These are phyloP conservation scores for Elysia crispata DNA, from an alignment of 2,888 invertebrate species.

Conservation along the genomic window DNA sequence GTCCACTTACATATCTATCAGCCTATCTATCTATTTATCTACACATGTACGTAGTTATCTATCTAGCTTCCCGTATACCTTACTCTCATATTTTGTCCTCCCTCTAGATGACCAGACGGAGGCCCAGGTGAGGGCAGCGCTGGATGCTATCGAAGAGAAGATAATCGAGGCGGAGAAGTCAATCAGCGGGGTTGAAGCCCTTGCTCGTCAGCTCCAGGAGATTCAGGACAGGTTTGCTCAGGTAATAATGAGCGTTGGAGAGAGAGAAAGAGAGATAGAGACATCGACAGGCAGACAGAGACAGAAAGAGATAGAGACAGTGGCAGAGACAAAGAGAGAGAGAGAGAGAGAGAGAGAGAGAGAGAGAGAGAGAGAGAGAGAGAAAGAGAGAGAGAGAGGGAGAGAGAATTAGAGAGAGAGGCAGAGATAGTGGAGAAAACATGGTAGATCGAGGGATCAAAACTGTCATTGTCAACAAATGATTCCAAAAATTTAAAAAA, in stretches of 20 bases:
- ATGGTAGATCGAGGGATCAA: constrained; percentile 16
- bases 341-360: background rate
- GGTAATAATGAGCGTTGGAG: constrained; percentile 27
- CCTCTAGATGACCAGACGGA: constrained; percentile 25
- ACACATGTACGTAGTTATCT: too few relatives aligned
- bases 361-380: background rate
- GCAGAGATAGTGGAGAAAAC: too few relatives aligned
- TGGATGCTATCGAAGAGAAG: constrained; percentile 35
- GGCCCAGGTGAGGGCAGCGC: constrained; percentile 2
- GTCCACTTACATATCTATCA: too few relatives aligned
- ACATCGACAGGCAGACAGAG: background rate
- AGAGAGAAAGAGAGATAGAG: constrained; percentile 10
- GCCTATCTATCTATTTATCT: too few relatives aligned
- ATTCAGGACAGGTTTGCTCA: constrained; percentile 26
- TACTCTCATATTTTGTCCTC: too few relatives aligned
- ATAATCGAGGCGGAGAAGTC: constrained; percentile 9
- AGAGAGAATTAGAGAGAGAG: constrained; percentile 23
- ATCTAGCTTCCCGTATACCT: too few relatives aligned
- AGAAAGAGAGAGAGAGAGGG: background rate
- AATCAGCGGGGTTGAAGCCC: constrained; percentile 23
- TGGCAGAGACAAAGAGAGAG: too few relatives aligned
- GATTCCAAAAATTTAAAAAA: too few relatives aligned
- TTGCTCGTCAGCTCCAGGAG: constrained; percentile 15
- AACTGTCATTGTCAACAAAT: too few relatives aligned
- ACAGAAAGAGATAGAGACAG: too few relatives aligned